phyloP scores from a whole-genome alignment of 2,797 vertebrate species.

The Helarctos malayanus region DNA sequence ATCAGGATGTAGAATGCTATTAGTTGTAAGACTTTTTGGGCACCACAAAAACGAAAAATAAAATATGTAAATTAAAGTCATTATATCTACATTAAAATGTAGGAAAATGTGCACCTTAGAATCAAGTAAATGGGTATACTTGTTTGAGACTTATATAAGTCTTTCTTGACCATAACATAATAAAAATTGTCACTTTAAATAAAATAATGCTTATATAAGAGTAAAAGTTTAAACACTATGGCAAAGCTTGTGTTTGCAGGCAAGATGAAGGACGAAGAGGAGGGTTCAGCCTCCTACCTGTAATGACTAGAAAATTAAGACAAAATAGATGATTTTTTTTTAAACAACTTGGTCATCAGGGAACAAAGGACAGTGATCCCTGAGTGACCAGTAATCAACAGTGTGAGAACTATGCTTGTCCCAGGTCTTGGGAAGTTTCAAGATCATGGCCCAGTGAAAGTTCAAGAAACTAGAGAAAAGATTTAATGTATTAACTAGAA shows the following conservation, averaged over 20 bases:
- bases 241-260: neutral
- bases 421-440: neutral
- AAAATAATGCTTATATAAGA: neutral
- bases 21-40: neutral
- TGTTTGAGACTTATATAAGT: neutral
- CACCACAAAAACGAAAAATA: neutral
- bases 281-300: neutral
- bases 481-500: constrained; percentile 25
- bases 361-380: neutral
- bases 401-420: neutral
- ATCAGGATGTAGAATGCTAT: neutral
- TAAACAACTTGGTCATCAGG: neutral
- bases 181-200: neutral
- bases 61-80: neutral
- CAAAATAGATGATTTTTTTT: neutral
- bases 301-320: neutral
- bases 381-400: neutral
- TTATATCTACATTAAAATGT: neutral
- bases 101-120: neutral
- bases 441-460: neutral
- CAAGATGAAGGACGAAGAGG: neutral
- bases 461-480: neutral
- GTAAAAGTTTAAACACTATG: neutral
- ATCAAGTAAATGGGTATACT: neutral
- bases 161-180: neutral